Base-by-base conservation (phyloP, 2,888 invertebrate species). In the Trissolcus japonicus region DNA sequence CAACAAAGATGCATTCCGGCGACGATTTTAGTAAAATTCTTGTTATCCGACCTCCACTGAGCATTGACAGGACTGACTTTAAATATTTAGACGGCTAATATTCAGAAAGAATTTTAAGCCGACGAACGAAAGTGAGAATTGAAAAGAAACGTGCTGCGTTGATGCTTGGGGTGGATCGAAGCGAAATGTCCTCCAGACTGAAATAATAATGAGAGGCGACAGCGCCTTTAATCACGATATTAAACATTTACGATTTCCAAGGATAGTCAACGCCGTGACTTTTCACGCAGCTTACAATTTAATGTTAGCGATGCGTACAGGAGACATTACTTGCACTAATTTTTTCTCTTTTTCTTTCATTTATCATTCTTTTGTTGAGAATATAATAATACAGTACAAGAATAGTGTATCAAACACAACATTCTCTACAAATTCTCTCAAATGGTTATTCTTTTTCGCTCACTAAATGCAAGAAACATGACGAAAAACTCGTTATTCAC, bases 181-280 rank as follows among this genome's bases (percentile, higher is more conserved):
- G 79, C 80, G 82, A 85, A 86, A 88, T 87, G 84, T 86, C 85
- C 86, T 87, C 84, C 82, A 86, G 87, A 87, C 88, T 88, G 88
- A 88, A 88, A 88, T 88, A 88, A 88, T 88, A 88, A 88, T 87
- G 73, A 79, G 87, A 87, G 86, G 85, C 86, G 87, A 86, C 86
- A 85, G 86, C 82, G 86, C 86, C 88, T 88, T 88, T 89, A 89
- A 89, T 89, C 88, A 88, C 87, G 88, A 88, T 88, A 88, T 89
- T 89, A 89, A 88, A 89, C 86, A 88, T 88, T 87, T 87, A 88
- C 86, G 86, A 88, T 88, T 86, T 84, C 84, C 84, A 76, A 79
- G 82, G 57, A 67, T 59, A 77, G 69, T 55, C 66, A 62, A 74
- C 67, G 71, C 67, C 67, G 69, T 48, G 67, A 74, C 76, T 71